phyloP scores from a whole-genome alignment of 1,140 invertebrate species.

The Diachasma alloeum region DNA sequence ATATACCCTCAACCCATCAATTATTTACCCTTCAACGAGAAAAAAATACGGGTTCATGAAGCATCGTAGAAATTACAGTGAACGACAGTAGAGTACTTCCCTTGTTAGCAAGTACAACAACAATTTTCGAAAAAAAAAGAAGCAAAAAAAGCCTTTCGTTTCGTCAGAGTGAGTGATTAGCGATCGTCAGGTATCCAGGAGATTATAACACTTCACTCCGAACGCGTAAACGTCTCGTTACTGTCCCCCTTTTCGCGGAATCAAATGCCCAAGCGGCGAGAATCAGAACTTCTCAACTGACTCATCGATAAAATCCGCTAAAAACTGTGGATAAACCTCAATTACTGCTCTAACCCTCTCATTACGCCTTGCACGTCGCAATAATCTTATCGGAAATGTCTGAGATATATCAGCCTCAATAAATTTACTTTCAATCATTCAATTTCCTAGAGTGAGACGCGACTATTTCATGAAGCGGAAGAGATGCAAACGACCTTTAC shows the following conservation, averaged over 20 bases:
- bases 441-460: not conserved
- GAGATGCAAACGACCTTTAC: not conserved
- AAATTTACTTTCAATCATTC: not conserved
- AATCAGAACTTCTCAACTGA: not conserved
- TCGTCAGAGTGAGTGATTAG: constrained; percentile 1
- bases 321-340: not conserved
- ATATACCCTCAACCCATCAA: not conserved
- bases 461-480: not conserved
- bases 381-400: not conserved
- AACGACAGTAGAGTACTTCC: not conserved
- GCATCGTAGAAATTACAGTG: not conserved
- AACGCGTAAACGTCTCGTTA: not conserved
- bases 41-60: not conserved
- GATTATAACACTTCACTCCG: not conserved
- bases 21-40: not conserved
- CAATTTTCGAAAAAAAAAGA: not conserved
- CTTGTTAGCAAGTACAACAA: not conserved
- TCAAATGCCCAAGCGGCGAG: not conserved
- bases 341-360: not conserved
- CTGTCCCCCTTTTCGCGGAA: not conserved
- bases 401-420: not conserved
- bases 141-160: not conserved
- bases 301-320: not conserved
- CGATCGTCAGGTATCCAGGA: not conserved
- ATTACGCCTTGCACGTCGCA: not conserved